These are phyloP conservation scores for Therioaphis trifolii DNA, from an alignment of 2,888 invertebrate genomes.

Conservation along the genomic window DNA sequence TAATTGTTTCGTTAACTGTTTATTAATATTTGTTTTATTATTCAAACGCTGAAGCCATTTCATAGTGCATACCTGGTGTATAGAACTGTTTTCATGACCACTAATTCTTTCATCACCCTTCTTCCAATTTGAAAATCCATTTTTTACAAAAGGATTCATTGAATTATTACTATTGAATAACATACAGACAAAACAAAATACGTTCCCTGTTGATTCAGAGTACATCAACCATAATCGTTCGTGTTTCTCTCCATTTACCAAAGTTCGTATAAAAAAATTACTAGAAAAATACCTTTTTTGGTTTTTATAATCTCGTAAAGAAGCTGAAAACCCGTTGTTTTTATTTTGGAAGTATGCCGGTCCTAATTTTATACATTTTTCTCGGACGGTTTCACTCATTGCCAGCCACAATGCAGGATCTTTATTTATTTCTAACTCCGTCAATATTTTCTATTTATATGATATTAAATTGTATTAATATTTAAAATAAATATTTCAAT, in stretches of 20 bases:
- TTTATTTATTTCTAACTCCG: conserved; percentile 13
- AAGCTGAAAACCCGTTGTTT: conserved; percentile 13
- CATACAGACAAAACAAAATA: background rate
- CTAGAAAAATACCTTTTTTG: conserved; percentile 14
- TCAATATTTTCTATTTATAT: conserved; percentile 10
- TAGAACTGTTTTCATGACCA: conserved; percentile 34
- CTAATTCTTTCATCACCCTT: conserved; percentile 18
- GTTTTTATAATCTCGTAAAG: conserved; percentile 5
- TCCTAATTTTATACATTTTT: conserved; percentile 7
- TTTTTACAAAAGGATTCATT: conserved; percentile 18
- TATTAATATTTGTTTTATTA: conserved; percentile 31
- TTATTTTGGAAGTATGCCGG: conserved; percentile 11
- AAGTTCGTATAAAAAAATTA: conserved; percentile 13
- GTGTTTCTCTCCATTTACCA: conserved; percentile 35
- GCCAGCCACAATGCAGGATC: background rate
- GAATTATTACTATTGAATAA: conserved; percentile 28
- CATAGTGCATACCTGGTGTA: conserved; percentile 11
- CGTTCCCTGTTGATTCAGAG: conserved; percentile 10
- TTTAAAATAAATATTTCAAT: no score
- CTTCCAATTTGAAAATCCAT: background rate
- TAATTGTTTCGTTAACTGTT: conserved; percentile 20
- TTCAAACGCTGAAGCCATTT: conserved; percentile 31
- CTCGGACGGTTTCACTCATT: no score
- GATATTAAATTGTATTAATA: no score
- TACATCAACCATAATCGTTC: conserved; percentile 25